Evolutionary conservation across 2,113 vertebrate genomes (phyloP).

Genomic region (Marmota flaviventris): DNA sequence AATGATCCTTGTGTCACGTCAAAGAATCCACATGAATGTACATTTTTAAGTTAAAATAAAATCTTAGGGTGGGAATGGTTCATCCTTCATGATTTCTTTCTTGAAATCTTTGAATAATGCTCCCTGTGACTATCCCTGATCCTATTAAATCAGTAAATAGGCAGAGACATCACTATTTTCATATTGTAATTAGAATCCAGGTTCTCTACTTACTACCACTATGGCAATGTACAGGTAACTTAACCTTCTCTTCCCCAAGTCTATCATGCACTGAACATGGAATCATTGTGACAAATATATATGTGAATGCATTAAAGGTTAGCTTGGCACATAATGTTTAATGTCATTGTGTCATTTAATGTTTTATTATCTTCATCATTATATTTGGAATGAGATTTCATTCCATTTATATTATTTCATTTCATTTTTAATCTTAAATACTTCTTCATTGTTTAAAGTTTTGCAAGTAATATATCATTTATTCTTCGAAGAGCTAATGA

Average conservation of each 20-base stretch:
- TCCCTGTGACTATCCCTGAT: neutral
- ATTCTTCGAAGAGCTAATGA: conserved; percentile 20
- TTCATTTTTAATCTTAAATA: neutral
- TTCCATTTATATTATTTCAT: too few relatives aligned
- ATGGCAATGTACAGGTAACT: neutral
- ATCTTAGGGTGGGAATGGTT: neutral
- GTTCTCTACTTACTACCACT: neutral
- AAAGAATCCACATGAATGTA: neutral
- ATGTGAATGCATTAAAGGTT: neutral
- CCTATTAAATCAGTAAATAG: neutral
- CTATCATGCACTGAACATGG: neutral
- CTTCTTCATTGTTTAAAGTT: neutral
- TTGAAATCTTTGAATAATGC: neutral
- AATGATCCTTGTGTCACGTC: neutral
- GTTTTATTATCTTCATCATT: conserved; percentile 7
- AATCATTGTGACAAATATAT: neutral
- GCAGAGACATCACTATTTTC: neutral
- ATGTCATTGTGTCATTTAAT: neutral
- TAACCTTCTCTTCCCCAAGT: neutral
- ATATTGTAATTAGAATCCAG: neutral
- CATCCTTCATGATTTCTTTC: neutral
- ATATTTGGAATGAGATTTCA: neutral
- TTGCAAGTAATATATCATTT: neutral
- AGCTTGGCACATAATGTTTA: neutral
- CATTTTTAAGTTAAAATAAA: conserved; percentile 33